Base-by-base conservation (phyloP, 2,113 vertebrate genomes). In the Erpornis zantholeuca region DNA sequence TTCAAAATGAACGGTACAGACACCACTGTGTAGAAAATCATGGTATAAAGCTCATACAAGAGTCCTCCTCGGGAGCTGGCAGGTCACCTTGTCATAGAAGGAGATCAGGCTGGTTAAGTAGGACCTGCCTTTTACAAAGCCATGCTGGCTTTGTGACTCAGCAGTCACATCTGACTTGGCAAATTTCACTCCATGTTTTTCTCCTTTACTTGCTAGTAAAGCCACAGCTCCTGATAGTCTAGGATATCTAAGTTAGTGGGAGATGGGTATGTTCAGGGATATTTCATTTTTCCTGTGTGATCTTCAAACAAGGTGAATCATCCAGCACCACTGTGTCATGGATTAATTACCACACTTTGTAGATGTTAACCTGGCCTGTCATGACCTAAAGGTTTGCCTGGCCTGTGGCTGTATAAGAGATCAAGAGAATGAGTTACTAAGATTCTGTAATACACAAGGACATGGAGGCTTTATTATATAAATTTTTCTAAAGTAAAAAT, bases 401-500 rank as follows among this genome's bases (percentile, higher is more conserved):
- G 3, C 10, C 25, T 60, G 10, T 24, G 4, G 3, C 3, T 31
- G 2, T 52, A 19, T 22, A 65, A 79, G 13, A n/a, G 16, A 42
- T n/a, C 0, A 4, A 82, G 40, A 47, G 4, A 50, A 29, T 13
- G 5, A 3, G 4, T 56, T 21, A 5, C 1, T 33, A 66, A 36
- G 6, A 65, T 79, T 89, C 15, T 8, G 3, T 66, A 40, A 66
- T 57, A 49, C 11, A 57, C 4, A 80, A 36, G n/a, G 11, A 28
- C 20, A 38, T 1, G 2, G 10, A 49, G 38, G 11, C 0, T 63
- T 71, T 57, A 47, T 70, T 1, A 27, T 66, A 24, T n/a, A 27
- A 56, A 61, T 70, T 75, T 56, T 4, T 76, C 7, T 53, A 38
- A 5, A 10, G 4, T 50, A 5, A n/a, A n/a, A n/a, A n/a, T 35